These are phyloP conservation scores for Gortyna flavago DNA, from an alignment of 2,888 invertebrate species.

Conservation along the genomic window DNA sequence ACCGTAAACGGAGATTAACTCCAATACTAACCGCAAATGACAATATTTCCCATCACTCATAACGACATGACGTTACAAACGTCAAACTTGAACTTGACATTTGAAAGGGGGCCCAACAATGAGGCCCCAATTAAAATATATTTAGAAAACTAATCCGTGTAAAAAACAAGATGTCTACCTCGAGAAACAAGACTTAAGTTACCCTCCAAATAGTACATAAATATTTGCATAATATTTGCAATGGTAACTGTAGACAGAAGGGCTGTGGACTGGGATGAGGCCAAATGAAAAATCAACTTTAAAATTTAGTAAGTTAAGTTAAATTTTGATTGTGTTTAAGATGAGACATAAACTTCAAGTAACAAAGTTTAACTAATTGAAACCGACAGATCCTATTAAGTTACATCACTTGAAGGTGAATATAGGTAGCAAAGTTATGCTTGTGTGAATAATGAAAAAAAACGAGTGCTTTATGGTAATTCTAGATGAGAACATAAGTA, in stretches of 20 bases:
- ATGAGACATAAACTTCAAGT: conserved; percentile 68
- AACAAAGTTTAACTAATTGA: conserved; percentile 76
- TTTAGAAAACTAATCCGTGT: conserved; percentile 81
- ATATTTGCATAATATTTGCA: conserved; percentile 64
- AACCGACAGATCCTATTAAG: conserved; percentile 77
- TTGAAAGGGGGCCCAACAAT: conserved; percentile 64
- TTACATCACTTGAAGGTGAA: conserved; percentile 71
- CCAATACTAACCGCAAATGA: conserved; percentile 67
- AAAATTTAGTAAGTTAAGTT: not conserved
- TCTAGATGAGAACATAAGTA: not conserved
- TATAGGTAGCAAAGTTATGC: conserved; percentile 61
- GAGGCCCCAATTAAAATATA: conserved; percentile 84
- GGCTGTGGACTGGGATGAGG: not conserved
- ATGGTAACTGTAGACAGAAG: conserved; percentile 32
- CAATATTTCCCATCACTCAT: conserved; percentile 75
- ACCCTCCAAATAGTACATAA: conserved; percentile 54
- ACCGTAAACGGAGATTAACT: conserved; percentile 63
- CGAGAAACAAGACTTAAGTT: conserved; percentile 49
- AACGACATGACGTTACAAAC: conserved; percentile 68
- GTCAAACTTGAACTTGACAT: conserved; percentile 71
- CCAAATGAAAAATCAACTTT: conserved; percentile 23
- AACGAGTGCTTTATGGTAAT: not conserved
- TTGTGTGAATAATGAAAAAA: conserved; percentile 71
- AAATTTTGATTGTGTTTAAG: conserved; percentile 13
- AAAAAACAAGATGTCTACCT: conserved; percentile 64